Percentiles rank a stretch among this genome's conserved stretches.
These are phyloP conservation scores for Lysandra coridon DNA, from an alignment of 2,888 invertebrate genomes.

Conservation along the genomic window DNA sequence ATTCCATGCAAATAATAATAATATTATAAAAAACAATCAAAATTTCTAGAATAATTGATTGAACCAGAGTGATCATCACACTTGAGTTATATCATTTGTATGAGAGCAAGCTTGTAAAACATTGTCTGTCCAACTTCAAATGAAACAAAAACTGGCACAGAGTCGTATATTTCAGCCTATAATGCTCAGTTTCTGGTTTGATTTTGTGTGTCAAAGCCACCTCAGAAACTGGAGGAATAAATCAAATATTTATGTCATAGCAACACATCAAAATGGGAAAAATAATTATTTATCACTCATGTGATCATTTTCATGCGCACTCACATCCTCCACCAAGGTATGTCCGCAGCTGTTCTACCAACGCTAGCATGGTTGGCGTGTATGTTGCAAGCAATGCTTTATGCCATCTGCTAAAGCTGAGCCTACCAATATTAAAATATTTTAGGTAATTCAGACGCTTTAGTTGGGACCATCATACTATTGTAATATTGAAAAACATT, in stretches of 20 bases:
- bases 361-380: constrained; percentile 77
- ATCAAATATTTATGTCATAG: neutral
- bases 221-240: neutral
- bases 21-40: neutral
- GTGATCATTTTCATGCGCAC: constrained; percentile 57
- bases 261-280: neutral
- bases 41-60: neutral
- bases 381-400: constrained; percentile 69
- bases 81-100: neutral
- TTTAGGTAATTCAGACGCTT: neutral
- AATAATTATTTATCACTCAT: constrained; percentile 42
- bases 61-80: neutral
- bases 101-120: neutral
- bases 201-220: neutral
- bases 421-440: constrained; percentile 50
- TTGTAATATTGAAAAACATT: neutral
- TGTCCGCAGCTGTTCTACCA: constrained; percentile 77
- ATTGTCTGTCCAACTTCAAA: neutral
- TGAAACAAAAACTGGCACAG: neutral
- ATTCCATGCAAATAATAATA: neutral
- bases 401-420: constrained; percentile 76
- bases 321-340: constrained; percentile 79
- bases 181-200: neutral
- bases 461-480: neutral
- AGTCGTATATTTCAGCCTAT: neutral